Conservation (phyloP, 92 coral and sea anemone genomes). For the Parazoanthus atlanticus region DNA sequence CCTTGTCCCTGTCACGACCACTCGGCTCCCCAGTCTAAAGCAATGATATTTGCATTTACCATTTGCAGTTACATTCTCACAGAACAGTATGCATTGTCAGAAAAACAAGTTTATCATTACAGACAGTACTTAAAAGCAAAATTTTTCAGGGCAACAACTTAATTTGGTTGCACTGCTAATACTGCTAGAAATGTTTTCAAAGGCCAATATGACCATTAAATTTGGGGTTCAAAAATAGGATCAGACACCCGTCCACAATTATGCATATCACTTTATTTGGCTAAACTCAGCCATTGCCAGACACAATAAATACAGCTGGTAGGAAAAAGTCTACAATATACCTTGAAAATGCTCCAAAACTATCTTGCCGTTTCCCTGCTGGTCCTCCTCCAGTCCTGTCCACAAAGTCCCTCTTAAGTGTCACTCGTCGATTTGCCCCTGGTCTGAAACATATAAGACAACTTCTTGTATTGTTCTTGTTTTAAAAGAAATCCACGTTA, state of each 20-base stretch:
- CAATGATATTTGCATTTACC: background rate
- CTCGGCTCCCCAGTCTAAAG: constrained; percentile 84
- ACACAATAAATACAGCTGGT: background rate
- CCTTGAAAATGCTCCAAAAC: constrained; percentile 83
- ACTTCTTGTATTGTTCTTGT: background rate
- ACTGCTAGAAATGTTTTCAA: too few species aligned
- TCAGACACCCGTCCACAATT: background rate
- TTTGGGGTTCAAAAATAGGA: background rate
- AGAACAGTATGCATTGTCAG: background rate
- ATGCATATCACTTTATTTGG: too few species aligned
- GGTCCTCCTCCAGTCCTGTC: constrained; percentile 87
- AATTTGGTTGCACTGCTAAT: background rate
- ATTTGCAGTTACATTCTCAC: background rate
- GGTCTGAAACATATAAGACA: constrained; percentile 54
- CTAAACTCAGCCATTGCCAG: too few species aligned
- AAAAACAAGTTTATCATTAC: background rate
- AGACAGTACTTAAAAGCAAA: background rate
- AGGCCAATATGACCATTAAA: background rate
- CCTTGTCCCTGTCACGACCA: constrained; percentile 75
- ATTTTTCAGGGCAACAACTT: background rate
- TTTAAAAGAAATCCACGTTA: background rate
- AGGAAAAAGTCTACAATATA: background rate
- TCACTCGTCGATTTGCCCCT: constrained; percentile 83
- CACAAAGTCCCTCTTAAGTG: constrained; percentile 91
- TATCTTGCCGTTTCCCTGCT: constrained; percentile 78